phyloP scores from a whole-genome alignment of 1,140 invertebrate genomes.

The Charaxes varanes region DNA sequence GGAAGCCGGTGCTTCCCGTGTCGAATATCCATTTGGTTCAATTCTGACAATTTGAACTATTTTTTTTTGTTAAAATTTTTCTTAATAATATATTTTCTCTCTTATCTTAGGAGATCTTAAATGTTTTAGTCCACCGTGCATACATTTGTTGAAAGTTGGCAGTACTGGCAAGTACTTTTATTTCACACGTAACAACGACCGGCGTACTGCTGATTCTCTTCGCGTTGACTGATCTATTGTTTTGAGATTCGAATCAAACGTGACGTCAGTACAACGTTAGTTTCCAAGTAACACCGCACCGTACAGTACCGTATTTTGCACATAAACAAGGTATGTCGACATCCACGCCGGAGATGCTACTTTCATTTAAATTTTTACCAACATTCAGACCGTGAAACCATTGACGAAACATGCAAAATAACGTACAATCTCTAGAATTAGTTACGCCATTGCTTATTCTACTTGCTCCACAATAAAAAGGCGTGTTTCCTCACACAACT shows the following conservation, averaged over 20 bases:
- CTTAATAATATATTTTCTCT: too few relatives aligned
- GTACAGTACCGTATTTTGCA: constrained; percentile 17
- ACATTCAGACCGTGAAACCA: constrained; percentile 68
- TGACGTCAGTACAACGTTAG: constrained; percentile 58
- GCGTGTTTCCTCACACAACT: constrained; percentile 56
- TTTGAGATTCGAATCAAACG: constrained; percentile 45
- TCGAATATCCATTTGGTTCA: too few relatives aligned
- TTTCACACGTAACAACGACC: constrained; percentile 57
- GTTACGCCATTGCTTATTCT: constrained; percentile 67
- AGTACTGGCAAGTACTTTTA: too few relatives aligned
- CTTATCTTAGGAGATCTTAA: too few relatives aligned
- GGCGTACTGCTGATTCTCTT: constrained; percentile 26
- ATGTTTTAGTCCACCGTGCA: too few relatives aligned
- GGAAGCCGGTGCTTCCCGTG: too few relatives aligned
- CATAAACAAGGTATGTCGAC: constrained; percentile 27
- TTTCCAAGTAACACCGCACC: constrained; percentile 35
- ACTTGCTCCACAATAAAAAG: constrained; percentile 59
- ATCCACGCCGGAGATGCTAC: constrained; percentile 38
- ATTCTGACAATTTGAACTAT: too few relatives aligned
- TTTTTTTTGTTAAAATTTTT: too few relatives aligned
- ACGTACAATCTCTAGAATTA: constrained; percentile 70
- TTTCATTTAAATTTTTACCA: constrained; percentile 60
- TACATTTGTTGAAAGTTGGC: too few relatives aligned
- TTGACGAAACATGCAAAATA: constrained; percentile 74
- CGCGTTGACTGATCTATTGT: constrained; percentile 53